These are phyloP conservation scores for Hipposideros armiger DNA, from an alignment of 2,113 vertebrate species.

Conservation along the genomic window DNA sequence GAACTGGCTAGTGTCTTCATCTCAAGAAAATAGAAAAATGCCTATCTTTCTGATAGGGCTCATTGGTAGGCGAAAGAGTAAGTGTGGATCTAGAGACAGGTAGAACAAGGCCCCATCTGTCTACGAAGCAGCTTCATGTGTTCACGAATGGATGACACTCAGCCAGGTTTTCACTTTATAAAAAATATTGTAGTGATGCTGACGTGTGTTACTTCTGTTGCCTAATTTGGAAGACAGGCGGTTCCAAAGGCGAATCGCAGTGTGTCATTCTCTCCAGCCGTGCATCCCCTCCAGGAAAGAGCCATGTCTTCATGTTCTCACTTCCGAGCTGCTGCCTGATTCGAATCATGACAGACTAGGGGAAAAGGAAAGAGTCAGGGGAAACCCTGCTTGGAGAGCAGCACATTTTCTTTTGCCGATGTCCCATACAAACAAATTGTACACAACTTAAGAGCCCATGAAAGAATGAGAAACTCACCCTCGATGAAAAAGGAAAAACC, in stretches of 20 bases:
- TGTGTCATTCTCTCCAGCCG: background rate
- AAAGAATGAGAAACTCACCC: conserved; percentile 16
- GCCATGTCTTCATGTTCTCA: background rate
- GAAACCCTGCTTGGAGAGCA: background rate
- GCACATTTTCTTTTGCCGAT: background rate
- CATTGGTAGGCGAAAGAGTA: background rate
- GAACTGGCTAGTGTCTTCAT: background rate
- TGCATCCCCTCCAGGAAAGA: background rate
- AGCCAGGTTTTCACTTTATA: background rate
- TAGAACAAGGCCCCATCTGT: background rate
- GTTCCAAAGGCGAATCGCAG: background rate
- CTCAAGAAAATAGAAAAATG: background rate
- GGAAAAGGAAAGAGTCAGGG: background rate
- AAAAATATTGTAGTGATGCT: no score
- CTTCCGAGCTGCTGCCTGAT: background rate
- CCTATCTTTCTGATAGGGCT: background rate
- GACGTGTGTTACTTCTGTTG: background rate
- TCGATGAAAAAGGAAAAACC: background rate
- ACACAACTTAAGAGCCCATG: background rate
- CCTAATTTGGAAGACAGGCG: background rate
- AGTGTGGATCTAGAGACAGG: background rate
- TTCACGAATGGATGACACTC: background rate
- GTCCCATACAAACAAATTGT: background rate
- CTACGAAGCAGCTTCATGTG: background rate
- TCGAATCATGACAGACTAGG: background rate